phyloP scores from a whole-genome alignment of 2,113 vertebrate species.

The Saimiri boliviensis region DNA sequence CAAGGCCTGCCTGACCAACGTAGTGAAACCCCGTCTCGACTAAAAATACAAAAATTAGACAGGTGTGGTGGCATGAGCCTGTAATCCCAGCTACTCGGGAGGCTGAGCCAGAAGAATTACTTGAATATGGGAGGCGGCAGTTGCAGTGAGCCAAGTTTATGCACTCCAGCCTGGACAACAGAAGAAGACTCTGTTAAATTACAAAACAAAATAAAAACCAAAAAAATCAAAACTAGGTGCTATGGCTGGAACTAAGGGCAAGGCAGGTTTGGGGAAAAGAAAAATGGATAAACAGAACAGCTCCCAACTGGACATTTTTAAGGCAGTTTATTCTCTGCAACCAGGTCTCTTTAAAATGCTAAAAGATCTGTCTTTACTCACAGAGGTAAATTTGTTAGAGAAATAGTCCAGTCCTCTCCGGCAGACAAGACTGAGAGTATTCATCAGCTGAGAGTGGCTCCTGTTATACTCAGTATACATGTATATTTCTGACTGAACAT shows the following conservation, averaged over 20 bases:
- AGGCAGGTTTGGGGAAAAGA: neutral
- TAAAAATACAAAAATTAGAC: no score
- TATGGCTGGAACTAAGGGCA: neutral
- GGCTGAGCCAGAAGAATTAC: no score
- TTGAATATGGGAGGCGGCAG: no score
- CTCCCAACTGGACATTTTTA: neutral
- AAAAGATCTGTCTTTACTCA: neutral
- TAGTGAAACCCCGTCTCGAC: no score
- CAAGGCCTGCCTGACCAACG: no score
- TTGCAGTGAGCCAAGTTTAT: no score
- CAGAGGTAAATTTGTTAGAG: neutral
- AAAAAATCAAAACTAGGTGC: neutral
- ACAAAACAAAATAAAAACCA: no score
- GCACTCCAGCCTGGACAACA: no score
- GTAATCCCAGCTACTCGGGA: no score
- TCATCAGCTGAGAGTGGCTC: neutral
- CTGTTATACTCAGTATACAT: neutral
- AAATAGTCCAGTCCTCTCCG: neutral
- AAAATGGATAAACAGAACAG: neutral
- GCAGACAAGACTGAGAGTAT: neutral
- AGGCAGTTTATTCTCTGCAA: neutral
- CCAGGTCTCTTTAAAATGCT: neutral
- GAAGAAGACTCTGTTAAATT: no score
- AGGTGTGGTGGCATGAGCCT: no score
- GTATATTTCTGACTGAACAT: neutral